Conservation (phyloP, 2,888 invertebrate genomes). For the Pardosa pseudoannulata region DNA sequence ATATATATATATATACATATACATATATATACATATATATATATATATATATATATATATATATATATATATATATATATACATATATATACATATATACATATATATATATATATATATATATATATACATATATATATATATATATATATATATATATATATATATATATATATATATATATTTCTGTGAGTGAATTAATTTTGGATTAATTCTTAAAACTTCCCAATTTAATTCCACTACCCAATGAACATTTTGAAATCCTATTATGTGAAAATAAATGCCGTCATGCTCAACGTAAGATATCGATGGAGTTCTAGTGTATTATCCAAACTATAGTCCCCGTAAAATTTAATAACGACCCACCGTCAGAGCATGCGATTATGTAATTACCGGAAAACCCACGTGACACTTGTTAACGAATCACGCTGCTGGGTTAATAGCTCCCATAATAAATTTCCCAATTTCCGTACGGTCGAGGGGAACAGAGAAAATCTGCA, state of each 20-base stretch:
- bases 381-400: constrained; percentile 51
- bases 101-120: no score
- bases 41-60: no score
- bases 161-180: no score
- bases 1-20: no score
- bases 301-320: not conserved
- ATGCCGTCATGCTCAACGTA: not conserved
- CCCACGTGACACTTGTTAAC: constrained; percentile 60
- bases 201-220: no score
- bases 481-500: constrained; percentile 33
- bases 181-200: no score
- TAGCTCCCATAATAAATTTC: constrained; percentile 52
- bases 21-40: no score
- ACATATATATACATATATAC: no score
- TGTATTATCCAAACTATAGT: not conserved
- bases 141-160: no score
- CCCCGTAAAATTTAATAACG: constrained; percentile 22
- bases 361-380: constrained; percentile 4
- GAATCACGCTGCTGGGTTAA: constrained; percentile 44
- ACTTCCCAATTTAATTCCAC: no score
- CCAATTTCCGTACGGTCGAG: constrained; percentile 38
- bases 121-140: no score
- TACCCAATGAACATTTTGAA: not conserved
- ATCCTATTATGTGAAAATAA: not conserved
- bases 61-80: no score